A percentile compares a stretch with the other conserved stretches of the same genome.
phyloP scores from a whole-genome alignment of 2,113 vertebrate genomes.

The Nansenia antarctica region DNA sequence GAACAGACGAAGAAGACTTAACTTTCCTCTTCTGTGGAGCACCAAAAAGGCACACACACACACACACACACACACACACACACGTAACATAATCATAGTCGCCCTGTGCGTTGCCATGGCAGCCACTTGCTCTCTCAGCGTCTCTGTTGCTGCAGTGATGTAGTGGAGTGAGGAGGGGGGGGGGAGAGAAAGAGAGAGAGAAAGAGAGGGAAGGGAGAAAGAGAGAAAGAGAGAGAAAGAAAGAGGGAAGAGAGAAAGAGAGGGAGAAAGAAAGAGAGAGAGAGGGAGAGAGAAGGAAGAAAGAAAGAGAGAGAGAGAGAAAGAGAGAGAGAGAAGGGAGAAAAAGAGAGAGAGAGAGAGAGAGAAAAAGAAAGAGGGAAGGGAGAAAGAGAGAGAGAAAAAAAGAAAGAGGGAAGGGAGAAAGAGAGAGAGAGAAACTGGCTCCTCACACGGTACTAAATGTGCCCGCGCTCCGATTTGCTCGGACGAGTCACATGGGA shows the following conservation, averaged over 20 bases:
- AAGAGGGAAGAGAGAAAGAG: no score
- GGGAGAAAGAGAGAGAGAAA: no score
- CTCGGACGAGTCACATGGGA: slow-evolving; percentile 52
- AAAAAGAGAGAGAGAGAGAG: no score
- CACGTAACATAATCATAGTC: slow-evolving; percentile 24
- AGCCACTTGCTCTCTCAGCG: slow-evolving; percentile 50
- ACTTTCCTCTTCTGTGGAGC: not conserved
- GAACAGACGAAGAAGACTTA: not conserved
- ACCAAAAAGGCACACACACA: not conserved
- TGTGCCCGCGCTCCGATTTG: slow-evolving; percentile 65
- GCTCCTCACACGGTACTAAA: slow-evolving; percentile 68
- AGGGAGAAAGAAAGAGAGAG: no score
- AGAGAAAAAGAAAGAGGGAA: no score
- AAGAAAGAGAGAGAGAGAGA: no score
- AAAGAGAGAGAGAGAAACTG: slow-evolving; percentile 6
- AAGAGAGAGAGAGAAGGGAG: no score
- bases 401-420: no score
- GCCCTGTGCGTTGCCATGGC: slow-evolving; percentile 76
- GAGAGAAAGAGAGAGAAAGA: no score
- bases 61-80: slow-evolving; percentile 33
- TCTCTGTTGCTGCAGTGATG: slow-evolving; percentile 73
- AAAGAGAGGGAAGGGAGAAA: no score
- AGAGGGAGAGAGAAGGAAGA: no score
- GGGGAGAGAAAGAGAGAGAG: no score
- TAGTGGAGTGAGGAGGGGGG: slow-evolving; percentile 52